Base-by-base conservation (phyloP, 2,113 vertebrate species). In the Verasper variegatus region DNA sequence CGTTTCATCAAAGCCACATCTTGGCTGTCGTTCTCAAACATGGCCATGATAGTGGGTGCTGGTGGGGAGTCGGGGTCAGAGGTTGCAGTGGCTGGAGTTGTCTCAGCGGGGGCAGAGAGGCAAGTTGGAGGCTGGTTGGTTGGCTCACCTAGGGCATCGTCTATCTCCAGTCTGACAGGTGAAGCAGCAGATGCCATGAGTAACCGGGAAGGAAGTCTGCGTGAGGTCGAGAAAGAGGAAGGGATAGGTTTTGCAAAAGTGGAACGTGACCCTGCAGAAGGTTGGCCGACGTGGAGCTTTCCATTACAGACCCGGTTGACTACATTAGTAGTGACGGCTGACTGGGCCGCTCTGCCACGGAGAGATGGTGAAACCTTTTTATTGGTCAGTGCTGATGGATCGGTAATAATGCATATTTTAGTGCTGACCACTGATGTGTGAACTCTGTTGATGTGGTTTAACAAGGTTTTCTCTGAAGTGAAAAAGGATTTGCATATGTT, bases 21-120 rank as follows among this genome's bases (percentile, higher is more conserved):
- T n/a, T 69, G 75, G 69, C 92, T 93, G 56, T 74, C 70, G 17
- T 92, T 93, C 58, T 92, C 70, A 65, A 89, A 95, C 86, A 93
- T 70, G 57, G 83, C 90, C 54, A 94, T 7, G 21, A 93, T 86
- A 12, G 84, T 70, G 54, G 78, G 84, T 7, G 4, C 45, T 18
- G 68, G 55, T 37, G 58, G 54, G 20, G 73, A 17, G 23, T 1
- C 23, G 0, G 57, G 6, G 1, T 71, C 26, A 6, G 65, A 55
- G 24, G 26, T 8, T 0, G 1, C 24, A 57, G 82, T 2, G 11
- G 40, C 10, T 23, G 71, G 52, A 45, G 49, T 1, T 24, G 37
- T 10, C 23, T 74, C 57, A 13, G 2, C 31, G 27, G 59, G 57
- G 20, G 61, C 4, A 56, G 51, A 40, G 35, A 14, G 24, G 20